phyloP scores from a whole-genome alignment of 2,113 vertebrate genomes.

The Protomyctophum bolini region DNA sequence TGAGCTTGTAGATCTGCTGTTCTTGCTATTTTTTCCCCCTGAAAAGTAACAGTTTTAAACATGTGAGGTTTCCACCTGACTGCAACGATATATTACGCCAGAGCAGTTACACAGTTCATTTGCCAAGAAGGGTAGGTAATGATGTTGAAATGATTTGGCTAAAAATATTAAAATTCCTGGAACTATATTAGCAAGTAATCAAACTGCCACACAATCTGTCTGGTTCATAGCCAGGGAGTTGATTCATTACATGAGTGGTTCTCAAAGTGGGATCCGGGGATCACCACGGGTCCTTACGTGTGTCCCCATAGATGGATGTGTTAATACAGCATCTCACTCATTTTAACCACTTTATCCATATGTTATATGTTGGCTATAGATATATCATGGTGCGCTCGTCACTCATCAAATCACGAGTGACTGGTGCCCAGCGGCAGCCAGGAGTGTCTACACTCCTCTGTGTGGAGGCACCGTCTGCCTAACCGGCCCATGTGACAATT shows the following conservation, averaged over 20 bases:
- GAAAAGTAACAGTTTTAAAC: too few relatives aligned
- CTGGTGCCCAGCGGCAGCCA: neutral
- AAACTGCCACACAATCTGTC: neutral
- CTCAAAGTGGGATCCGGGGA: too few relatives aligned
- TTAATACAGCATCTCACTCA: too few relatives aligned
- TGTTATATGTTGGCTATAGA: too few relatives aligned
- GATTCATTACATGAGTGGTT: neutral
- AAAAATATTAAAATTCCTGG: neutral
- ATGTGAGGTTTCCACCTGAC: too few relatives aligned
- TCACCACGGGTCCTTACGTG: too few relatives aligned
- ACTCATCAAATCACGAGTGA: too few relatives aligned
- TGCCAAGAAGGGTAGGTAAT: neutral
- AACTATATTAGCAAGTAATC: neutral
- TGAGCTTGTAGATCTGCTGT: too few relatives aligned
- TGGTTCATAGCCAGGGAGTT: neutral
- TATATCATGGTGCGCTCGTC: too few relatives aligned
- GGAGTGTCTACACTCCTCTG: constrained; percentile 45
- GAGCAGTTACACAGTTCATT: neutral
- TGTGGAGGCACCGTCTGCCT: constrained; percentile 68
- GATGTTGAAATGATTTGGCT: constrained; percentile 5
- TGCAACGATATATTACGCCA: constrained; percentile 17
- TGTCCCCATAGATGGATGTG: too few relatives aligned
- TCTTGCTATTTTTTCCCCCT: too few relatives aligned
- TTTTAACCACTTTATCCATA: too few relatives aligned
- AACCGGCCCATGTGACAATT: constrained; percentile 13